Percentiles rank a stretch among this genome's conserved stretches.
Evolutionary conservation across 2,888 invertebrate species (phyloP).

Genomic region (Cantharis nigra): DNA sequence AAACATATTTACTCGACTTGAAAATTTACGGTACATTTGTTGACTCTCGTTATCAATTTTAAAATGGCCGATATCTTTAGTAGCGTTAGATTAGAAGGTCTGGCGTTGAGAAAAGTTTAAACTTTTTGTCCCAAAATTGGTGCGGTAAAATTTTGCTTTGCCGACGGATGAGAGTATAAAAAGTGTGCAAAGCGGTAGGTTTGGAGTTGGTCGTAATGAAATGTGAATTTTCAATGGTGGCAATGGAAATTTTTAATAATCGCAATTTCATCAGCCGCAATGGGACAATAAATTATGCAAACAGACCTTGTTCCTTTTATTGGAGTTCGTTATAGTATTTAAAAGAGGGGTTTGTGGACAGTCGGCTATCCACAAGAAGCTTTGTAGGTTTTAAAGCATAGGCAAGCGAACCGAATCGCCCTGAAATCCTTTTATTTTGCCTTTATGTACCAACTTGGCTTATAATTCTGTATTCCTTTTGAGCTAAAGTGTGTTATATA

Average conservation of each 20-base stretch:
- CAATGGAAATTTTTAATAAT: not conserved
- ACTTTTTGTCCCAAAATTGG: not conserved
- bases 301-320: constrained; percentile 21
- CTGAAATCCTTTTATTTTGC: constrained; percentile 37
- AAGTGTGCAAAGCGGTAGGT: too few relatives aligned
- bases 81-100: not conserved
- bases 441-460: constrained; percentile 40
- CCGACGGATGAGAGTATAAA: not conserved
- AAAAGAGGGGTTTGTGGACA: constrained; percentile 27
- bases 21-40: not conserved
- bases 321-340: constrained; percentile 11
- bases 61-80: not conserved
- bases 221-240: not conserved
- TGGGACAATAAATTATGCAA: constrained; percentile 1
- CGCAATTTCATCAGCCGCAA: not conserved
- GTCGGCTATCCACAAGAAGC: constrained; percentile 31
- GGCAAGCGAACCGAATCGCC: constrained; percentile 31
- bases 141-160: not conserved
- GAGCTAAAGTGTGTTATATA: constrained; percentile 42
- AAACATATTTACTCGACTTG: not conserved
- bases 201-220: too few relatives aligned
- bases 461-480: constrained; percentile 45
- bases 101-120: not conserved
- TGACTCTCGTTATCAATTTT: not conserved
- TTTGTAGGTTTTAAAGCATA: constrained; percentile 26